Percentiles rank a stretch among this genome's conserved stretches.
phyloP scores from a whole-genome alignment of 2,797 vertebrate genomes.

The Hybognathus amarus region DNA sequence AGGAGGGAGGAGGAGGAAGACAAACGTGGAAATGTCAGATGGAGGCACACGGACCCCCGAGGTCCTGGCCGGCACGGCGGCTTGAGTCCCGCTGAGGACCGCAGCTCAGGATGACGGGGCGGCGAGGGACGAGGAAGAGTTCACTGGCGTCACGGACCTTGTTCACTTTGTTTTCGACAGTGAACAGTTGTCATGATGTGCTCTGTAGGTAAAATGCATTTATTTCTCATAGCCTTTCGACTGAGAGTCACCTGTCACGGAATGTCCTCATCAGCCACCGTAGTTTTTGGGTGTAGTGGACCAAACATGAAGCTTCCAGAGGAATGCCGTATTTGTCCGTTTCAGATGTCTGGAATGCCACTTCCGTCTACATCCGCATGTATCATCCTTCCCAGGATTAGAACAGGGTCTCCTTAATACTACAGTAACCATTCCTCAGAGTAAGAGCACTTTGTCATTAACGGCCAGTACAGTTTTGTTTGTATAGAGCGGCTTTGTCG shows the following conservation, averaged over 20 bases:
- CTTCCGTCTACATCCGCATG: constrained; percentile 44
- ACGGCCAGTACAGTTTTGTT: constrained; percentile 52
- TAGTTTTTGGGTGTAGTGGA: constrained; percentile 57
- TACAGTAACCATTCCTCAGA: constrained; percentile 47
- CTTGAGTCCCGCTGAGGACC: constrained; percentile 70
- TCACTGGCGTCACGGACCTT: constrained; percentile 89
- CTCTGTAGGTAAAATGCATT: constrained; percentile 74
- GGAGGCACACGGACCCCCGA: constrained; percentile 74
- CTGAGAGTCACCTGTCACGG: constrained; percentile 26
- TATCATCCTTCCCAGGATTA: constrained; percentile 42
- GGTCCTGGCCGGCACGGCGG: constrained; percentile 78
- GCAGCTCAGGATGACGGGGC: constrained; percentile 83
- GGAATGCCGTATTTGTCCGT: constrained; percentile 38
- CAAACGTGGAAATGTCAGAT: constrained; percentile 59
- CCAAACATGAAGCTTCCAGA: constrained; percentile 59
- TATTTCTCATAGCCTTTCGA: constrained; percentile 76
- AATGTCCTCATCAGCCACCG: constrained; percentile 82
- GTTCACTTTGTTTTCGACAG: constrained; percentile 96
- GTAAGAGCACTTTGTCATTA: constrained; percentile 55
- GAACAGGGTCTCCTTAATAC: constrained; percentile 54
- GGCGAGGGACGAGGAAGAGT: constrained; percentile 84
- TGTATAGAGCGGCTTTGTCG: constrained; percentile 48
- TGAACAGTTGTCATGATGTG: constrained; percentile 85
- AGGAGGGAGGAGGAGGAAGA: constrained; percentile 73
- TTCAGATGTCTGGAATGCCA: constrained; percentile 49